Percentiles rank a stretch among this genome's conserved stretches.
Evolutionary conservation across 2,797 vertebrate genomes (phyloP).

Genomic region (Nasua narica): DNA sequence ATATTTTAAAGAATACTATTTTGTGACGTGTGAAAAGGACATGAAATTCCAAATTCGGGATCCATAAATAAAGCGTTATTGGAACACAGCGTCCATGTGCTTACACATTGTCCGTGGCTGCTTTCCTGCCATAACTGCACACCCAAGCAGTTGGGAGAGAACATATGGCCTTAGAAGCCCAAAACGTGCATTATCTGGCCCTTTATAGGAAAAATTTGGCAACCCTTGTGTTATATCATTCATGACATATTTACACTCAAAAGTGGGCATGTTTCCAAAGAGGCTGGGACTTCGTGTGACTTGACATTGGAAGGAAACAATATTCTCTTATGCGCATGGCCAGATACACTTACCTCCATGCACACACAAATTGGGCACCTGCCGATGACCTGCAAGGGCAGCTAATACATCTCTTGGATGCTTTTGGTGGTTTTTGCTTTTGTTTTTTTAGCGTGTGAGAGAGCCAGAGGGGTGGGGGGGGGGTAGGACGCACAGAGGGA

Average conservation of each 20-base stretch:
- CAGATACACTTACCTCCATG: background rate
- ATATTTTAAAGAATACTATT: background rate
- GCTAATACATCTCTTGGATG: background rate
- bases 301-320: background rate
- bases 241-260: conserved; percentile 4
- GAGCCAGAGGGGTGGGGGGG: no score
- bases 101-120: background rate
- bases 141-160: background rate
- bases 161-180: background rate
- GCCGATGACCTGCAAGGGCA: background rate
- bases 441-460: background rate
- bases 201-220: background rate
- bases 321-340: background rate
- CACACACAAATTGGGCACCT: background rate
- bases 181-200: background rate
- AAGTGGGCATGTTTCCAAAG: conserved; percentile 14
- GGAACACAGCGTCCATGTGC: background rate
- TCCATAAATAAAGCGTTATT: background rate
- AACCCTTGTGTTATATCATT: background rate
- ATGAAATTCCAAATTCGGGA: background rate
- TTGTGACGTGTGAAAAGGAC: background rate
- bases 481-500: background rate
- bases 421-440: background rate
- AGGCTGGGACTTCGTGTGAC: background rate
- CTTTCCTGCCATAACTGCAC: background rate